Base-by-base conservation (phyloP, 37 sponge, comb jelly and placozoan species). In the Ephydatia muelleri region DNA sequence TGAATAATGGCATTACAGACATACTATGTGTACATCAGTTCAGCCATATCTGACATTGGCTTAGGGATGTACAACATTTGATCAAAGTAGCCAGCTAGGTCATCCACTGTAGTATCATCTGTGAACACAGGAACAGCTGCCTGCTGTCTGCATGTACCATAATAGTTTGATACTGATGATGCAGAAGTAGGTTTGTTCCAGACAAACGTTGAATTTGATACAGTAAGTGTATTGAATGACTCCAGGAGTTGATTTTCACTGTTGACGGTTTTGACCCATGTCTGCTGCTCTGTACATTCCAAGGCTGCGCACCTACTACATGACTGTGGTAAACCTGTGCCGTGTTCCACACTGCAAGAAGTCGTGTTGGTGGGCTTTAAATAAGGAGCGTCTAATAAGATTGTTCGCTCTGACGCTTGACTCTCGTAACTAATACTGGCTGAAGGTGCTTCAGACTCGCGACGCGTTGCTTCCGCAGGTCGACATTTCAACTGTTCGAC, bases 1-100 rank as follows among this genome's bases (percentile, higher is more conserved):
- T 11, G 34, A 25, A 13, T 49, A 28, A 65, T 9, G 21, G 32
- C 27, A 79, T 57, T 9, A 13, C 28, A 65, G 8, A 27, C 13
- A 72, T n/a, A 70, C 90, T 83, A 96, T 13, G 94, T 84, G 80
- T 96, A 96, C 93, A 92, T 96, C 31, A 96, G 82, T 57, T 93
- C 83, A 21, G 96, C 96, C 91, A 91, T 91, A 25, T 89, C 86
- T 27, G 94, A 92, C 96, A 96, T 96, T 13, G 93, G 94, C 74
- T 82, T 86, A 0, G 96, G 96, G 5, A 96, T 76, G 68, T 76
- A 89, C 78, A 96, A 80, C 33, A 88, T 83, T 33, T 92, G 49
- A 57, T 96, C 94, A 49, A 96, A 36, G 82, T 96, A 96, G 14
- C 91, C 88, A 25, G 96, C 96, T 72, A 96, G 73, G 26, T 96